Base-by-base conservation (phyloP, 2,113 vertebrate species). In the Smithornis capensis region DNA sequence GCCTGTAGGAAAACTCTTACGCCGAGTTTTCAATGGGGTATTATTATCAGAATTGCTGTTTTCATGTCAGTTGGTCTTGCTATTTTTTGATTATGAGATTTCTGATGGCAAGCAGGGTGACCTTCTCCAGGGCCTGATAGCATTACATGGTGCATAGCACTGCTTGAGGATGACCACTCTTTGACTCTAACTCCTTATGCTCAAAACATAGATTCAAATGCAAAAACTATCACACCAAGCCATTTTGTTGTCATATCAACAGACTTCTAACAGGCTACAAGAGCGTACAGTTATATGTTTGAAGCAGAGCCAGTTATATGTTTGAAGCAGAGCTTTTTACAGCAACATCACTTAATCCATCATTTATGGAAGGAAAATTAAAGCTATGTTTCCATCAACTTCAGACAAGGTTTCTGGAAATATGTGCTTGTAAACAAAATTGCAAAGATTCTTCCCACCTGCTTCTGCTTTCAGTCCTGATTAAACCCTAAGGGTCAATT, bases 331-430 rank as follows among this genome's bases (percentile, higher is more conserved):
- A 96, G 24, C 40, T 47, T 56, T 87, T 95, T 92, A 81, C 56
- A 25, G 83, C 60, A 94, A 49, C 40, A 27, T 76, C 40, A 40
- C 28, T 87, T 81, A 64, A 90, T 84, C 52, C 45, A 52, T 82
- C 40, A 40, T 71, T 94, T 84, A 77, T 65, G 65, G 74, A 49
- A 94, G 56, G 82, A 92, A 96, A 94, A 96, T 83, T 60, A 68
- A 90, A 95, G 63, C 67, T 87, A 19, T 71, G n/a, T 96, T 97
- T 97, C 92, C 88, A 95, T 55, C 55, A 52, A 87, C 76, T 93
- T 87, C 94, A 82, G 75, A 19, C 0, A 1, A 76, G 68, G 55
- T 71, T 97, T 95, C 77, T 84, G 92, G 83, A 88, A 96, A 80
- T 86, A 78, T 16, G 6, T 82, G 44, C 76, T 88, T 95, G 71